phyloP scores from a whole-genome alignment of 2,113 vertebrate genomes.

The Anseranas semipalmata region DNA sequence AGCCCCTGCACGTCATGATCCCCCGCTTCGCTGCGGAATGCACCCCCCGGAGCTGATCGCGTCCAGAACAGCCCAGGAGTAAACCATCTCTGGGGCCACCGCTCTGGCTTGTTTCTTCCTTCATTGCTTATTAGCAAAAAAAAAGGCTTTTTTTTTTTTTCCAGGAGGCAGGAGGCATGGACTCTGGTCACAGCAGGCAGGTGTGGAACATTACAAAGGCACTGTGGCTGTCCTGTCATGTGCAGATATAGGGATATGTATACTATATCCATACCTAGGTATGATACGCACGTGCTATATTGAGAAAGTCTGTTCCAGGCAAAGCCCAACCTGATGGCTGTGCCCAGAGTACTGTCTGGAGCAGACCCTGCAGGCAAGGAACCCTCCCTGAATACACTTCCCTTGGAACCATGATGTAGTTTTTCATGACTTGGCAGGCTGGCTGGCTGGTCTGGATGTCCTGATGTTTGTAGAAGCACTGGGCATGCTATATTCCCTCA shows the following conservation, averaged over 20 bases:
- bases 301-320: not conserved
- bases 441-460: not conserved
- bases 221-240: not conserved
- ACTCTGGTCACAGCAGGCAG: not conserved
- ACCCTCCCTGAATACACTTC: accelerated
- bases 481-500: not conserved
- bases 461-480: not conserved
- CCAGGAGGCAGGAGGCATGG: not conserved
- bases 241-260: not conserved
- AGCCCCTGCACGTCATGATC: too few relatives aligned
- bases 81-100: accelerated
- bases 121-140: not conserved
- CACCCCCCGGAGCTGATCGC: too few relatives aligned
- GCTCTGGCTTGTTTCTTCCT: not conserved
- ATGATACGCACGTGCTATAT: accelerated
- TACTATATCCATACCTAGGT: not conserved
- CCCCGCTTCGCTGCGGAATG: too few relatives aligned
- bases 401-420: accelerated
- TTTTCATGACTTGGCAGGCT: not conserved
- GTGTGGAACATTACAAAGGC: not conserved
- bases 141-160: not conserved
- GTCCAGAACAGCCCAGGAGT: too few relatives aligned
- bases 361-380: not conserved
- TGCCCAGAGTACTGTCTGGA: not conserved
- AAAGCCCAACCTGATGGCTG: not conserved